phyloP scores from a whole-genome alignment of 2,113 vertebrate species.

The Catharus fuscescens region DNA sequence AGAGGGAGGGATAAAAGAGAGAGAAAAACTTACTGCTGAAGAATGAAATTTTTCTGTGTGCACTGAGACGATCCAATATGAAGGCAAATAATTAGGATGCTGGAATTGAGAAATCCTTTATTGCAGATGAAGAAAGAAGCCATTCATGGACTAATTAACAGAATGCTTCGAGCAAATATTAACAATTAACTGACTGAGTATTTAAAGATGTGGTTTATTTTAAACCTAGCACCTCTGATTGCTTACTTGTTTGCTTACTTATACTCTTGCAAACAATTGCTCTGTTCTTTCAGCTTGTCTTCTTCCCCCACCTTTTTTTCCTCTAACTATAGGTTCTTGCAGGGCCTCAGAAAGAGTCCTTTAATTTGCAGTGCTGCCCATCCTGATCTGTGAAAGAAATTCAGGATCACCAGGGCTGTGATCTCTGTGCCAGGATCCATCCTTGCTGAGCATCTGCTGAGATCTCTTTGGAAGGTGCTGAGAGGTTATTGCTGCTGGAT shows the following conservation, averaged over 20 bases:
- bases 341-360: accelerated
- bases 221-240: neutral
- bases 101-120: constrained; percentile 17
- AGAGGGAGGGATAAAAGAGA: neutral
- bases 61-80: neutral
- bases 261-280: neutral
- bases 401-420: neutral
- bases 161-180: constrained; percentile 29
- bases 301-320: neutral
- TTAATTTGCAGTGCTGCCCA: accelerated
- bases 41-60: neutral
- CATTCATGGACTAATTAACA: constrained; percentile 32
- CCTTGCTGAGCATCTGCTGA: neutral
- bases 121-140: constrained; percentile 14
- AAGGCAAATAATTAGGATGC: neutral
- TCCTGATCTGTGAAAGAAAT: neutral
- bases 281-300: neutral
- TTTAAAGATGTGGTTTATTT: constrained; percentile 31
- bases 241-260: neutral
- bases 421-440: neutral
- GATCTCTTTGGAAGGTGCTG: neutral
- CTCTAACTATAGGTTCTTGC: neutral
- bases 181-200: constrained; percentile 8
- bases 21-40: neutral
- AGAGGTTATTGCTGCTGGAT: neutral